phyloP scores from a whole-genome alignment of 2,888 invertebrate species.

The Latheticus oryzae region DNA sequence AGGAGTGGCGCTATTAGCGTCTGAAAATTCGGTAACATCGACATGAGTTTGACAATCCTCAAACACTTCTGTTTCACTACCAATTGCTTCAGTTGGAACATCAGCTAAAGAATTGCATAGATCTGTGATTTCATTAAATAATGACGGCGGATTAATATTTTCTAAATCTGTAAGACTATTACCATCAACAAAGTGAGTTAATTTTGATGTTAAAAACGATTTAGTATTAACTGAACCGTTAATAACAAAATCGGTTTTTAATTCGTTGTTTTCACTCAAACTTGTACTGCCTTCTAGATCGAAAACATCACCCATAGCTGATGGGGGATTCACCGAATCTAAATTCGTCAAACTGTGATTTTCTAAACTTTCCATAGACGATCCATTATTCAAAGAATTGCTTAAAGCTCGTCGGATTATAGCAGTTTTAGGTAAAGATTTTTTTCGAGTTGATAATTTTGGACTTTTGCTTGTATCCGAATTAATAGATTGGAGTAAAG shows the following conservation, averaged over 20 bases:
- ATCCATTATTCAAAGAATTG: conserved; percentile 62
- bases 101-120: conserved; percentile 66
- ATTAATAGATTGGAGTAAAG: conserved; percentile 72
- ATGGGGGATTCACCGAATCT: conserved; percentile 86
- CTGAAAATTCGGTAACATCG: conserved; percentile 64
- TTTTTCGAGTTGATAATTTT: conserved; percentile 66
- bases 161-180: conserved; percentile 71
- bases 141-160: conserved; percentile 77
- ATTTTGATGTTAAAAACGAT: conserved; percentile 58
- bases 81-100: conserved; percentile 67
- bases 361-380: conserved; percentile 75
- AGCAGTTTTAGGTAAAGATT: conserved; percentile 76
- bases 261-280: conserved; percentile 80
- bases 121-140: conserved; percentile 78
- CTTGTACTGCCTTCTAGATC: conserved; percentile 87
- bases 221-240: conserved; percentile 60
- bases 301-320: conserved; percentile 74
- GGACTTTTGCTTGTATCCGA: conserved; percentile 52
- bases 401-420: conserved; percentile 80
- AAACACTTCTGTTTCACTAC: conserved; percentile 69
- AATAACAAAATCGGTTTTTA: conserved; percentile 61
- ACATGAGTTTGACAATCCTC: conserved; percentile 65
- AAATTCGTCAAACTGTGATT: conserved; percentile 74
- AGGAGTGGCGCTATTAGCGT: conserved; percentile 72
- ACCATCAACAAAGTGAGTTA: conserved; percentile 65